These are phyloP conservation scores for Cavia aperea DNA, from an alignment of 2,113 vertebrate genomes.

Conservation along the genomic window DNA sequence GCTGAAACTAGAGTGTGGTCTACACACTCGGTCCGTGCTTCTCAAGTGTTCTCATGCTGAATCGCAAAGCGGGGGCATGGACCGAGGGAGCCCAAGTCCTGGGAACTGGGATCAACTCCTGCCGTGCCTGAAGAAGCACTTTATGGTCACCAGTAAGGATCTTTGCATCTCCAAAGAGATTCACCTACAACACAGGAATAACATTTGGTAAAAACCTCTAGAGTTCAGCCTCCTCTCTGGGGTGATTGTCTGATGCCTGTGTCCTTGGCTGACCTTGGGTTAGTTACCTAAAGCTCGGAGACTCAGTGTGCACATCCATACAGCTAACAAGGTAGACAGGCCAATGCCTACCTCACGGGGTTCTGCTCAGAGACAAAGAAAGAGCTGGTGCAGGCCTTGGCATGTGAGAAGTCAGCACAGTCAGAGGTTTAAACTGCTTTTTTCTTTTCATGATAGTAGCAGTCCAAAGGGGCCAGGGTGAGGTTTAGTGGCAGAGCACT, in stretches of 20 bases:
- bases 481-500: not conserved
- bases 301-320: not conserved
- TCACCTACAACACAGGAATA: fast-evolving
- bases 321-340: too few relatives aligned
- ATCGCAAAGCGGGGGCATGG: not conserved
- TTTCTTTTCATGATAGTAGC: not conserved
- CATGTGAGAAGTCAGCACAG: fast-evolving
- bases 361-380: fast-evolving
- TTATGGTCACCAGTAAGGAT: not conserved
- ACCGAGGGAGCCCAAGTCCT: too few relatives aligned
- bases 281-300: not conserved
- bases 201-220: not conserved
- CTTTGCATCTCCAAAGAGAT: not conserved
- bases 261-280: not conserved
- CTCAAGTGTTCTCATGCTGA: fast-evolving
- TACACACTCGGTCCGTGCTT: too few relatives aligned
- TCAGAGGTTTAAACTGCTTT: too few relatives aligned
- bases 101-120: not conserved
- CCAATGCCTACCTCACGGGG: not conserved
- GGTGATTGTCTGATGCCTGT: too few relatives aligned
- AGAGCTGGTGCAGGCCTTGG: not conserved
- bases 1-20: not conserved
- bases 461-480: too few relatives aligned
- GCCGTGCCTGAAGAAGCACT: fast-evolving
- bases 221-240: not conserved